These are phyloP conservation scores for Holacanthella duospinosa DNA, from an alignment of 2,888 invertebrate genomes.

Conservation along the genomic window DNA sequence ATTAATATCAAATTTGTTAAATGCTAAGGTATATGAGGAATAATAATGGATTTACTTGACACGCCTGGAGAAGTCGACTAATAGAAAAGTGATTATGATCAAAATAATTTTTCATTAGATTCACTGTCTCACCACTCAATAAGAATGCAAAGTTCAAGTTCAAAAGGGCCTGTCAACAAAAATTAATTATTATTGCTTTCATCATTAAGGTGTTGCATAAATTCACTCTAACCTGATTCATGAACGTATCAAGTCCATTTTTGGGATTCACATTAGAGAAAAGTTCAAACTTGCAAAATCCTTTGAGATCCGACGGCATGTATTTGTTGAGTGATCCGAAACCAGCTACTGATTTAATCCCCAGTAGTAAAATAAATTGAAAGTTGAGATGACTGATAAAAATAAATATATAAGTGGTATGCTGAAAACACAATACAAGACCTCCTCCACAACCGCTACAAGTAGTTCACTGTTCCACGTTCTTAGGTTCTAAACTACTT, in stretches of 20 bases:
- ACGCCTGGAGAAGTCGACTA: constrained; percentile 15
- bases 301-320: constrained; percentile 20
- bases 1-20: background rate
- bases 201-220: background rate
- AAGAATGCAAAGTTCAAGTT: constrained; percentile 13
- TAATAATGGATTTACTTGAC: constrained; percentile 12
- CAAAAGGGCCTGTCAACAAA: constrained; percentile 18
- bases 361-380: constrained; percentile 25
- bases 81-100: constrained; percentile 20
- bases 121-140: constrained; percentile 21
- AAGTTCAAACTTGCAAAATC: constrained; percentile 21
- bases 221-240: constrained; percentile 12
- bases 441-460: too few relatives aligned
- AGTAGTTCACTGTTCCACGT: too few relatives aligned
- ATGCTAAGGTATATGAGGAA: too few relatives aligned
- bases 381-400: constrained; percentile 11
- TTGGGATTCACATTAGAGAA: constrained; percentile 19
- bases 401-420: background rate
- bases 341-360: constrained; percentile 20
- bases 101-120: constrained; percentile 18
- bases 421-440: too few relatives aligned
- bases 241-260: constrained; percentile 19
- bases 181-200: background rate
- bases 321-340: constrained; percentile 16
- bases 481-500: too few relatives aligned